phyloP scores from a whole-genome alignment of 2,797 vertebrate species.

The Aratinga solstitialis region DNA sequence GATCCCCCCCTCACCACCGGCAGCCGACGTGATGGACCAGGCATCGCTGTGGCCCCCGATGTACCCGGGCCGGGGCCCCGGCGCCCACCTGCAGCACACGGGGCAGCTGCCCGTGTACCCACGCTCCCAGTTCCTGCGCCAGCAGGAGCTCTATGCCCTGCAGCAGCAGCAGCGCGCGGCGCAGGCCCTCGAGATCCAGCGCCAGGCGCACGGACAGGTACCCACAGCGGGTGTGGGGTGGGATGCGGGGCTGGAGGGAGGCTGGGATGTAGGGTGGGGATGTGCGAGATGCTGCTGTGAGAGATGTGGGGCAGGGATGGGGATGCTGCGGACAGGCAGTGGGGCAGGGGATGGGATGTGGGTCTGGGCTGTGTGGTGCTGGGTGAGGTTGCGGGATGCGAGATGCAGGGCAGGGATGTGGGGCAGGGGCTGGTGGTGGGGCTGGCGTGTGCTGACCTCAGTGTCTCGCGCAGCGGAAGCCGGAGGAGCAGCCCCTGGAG shows the following conservation, averaged over 20 bases:
- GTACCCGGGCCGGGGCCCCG: constrained; percentile 89
- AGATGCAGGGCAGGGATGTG: too few relatives aligned
- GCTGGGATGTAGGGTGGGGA: background rate
- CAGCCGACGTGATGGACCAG: constrained; percentile 97
- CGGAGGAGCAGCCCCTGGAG: constrained; percentile 83
- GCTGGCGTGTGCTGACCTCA: fast-evolving
- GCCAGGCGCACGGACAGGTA: constrained; percentile 40
- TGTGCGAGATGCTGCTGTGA: background rate
- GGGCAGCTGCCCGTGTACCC: constrained; percentile 88
- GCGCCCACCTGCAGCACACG: constrained; percentile 94
- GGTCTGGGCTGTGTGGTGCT: background rate
- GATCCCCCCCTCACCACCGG: fast-evolving
- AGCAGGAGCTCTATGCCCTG: constrained; percentile 93
- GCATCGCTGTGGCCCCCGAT: constrained; percentile 94
- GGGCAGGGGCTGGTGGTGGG: too few relatives aligned
- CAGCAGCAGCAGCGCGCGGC: constrained; percentile 86
- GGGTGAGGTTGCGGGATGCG: background rate
- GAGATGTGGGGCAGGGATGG: background rate
- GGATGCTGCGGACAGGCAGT: background rate
- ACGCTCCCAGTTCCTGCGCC: constrained; percentile 92
- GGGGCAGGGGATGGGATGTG: background rate
- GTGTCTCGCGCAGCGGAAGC: constrained; percentile 80
- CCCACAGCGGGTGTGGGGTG: background rate
- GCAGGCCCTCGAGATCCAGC: constrained; percentile 11
- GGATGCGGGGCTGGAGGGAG: too few relatives aligned